These are phyloP conservation scores for Anser cygnoides DNA, from an alignment of 2,113 vertebrate species.

Conservation along the genomic window DNA sequence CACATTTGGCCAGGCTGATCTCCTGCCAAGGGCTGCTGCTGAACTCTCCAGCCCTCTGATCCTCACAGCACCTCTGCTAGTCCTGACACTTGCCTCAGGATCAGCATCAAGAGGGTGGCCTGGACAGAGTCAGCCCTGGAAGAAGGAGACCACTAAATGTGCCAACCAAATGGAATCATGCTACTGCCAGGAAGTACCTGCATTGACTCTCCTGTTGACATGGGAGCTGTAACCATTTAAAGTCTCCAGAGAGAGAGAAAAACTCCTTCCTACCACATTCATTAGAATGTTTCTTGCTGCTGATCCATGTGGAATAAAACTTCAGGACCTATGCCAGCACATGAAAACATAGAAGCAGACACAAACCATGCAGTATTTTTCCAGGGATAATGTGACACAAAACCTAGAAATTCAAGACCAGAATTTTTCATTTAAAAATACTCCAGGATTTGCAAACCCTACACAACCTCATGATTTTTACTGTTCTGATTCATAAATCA, in stretches of 20 bases:
- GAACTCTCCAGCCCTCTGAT: not conserved
- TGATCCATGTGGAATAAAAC: not conserved
- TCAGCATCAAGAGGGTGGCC: not conserved
- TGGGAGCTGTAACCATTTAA: not conserved
- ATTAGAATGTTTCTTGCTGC: not conserved
- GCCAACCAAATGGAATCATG: not conserved
- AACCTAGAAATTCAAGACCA: not conserved
- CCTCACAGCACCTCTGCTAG: not conserved
- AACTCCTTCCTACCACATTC: not conserved
- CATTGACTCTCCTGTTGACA: not conserved
- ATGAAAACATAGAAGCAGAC: not conserved
- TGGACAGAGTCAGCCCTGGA: not conserved
- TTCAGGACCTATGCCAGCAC: not conserved
- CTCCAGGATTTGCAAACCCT: slow-evolving; percentile 20
- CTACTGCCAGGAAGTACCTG: not conserved
- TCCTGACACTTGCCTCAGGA: not conserved
- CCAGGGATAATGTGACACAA: not conserved
- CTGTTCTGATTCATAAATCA: slow-evolving; percentile 50
- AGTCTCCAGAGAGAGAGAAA: not conserved
- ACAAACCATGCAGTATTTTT: not conserved
- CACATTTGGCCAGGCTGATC: not conserved
- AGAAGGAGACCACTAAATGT: not conserved
- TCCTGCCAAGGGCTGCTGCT: not conserved
- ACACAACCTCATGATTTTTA: slow-evolving; percentile 43
- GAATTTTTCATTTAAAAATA: slow-evolving; percentile 21